Conservation (phyloP, 2,113 vertebrate species). For the Haplochromis burtoni region DNA sequence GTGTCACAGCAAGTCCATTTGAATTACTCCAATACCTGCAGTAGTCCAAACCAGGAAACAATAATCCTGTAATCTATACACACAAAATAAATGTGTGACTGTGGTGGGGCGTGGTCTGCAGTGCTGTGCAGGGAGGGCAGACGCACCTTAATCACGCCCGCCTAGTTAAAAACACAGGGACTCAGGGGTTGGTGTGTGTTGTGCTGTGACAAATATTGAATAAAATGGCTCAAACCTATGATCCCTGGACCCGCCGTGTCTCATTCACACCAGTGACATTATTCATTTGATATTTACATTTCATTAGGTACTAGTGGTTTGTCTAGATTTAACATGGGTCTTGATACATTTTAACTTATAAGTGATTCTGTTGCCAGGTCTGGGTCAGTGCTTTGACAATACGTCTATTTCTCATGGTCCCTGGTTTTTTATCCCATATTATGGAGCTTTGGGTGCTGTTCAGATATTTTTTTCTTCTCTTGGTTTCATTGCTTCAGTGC, state of each 20-base stretch:
- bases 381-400: not conserved
- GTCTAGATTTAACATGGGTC: not conserved
- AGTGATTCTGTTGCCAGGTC: not conserved
- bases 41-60: not conserved
- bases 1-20: not conserved
- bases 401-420: not conserved
- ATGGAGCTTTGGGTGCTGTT: not conserved
- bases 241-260: not conserved
- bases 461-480: not conserved
- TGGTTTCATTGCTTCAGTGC: not conserved
- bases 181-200: not conserved
- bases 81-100: not conserved
- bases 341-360: not conserved
- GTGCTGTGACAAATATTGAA: not conserved
- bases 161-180: not conserved
- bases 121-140: not conserved
- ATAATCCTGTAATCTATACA: not conserved
- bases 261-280: not conserved
- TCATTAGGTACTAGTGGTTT: not conserved
- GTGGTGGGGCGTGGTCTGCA: not conserved
- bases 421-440: not conserved
- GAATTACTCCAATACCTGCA: not conserved
- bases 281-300: not conserved
- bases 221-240: not conserved
- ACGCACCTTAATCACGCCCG: not conserved